Conservation (phyloP, 2,797 vertebrate genomes). For the Poecilia wingei region DNA sequence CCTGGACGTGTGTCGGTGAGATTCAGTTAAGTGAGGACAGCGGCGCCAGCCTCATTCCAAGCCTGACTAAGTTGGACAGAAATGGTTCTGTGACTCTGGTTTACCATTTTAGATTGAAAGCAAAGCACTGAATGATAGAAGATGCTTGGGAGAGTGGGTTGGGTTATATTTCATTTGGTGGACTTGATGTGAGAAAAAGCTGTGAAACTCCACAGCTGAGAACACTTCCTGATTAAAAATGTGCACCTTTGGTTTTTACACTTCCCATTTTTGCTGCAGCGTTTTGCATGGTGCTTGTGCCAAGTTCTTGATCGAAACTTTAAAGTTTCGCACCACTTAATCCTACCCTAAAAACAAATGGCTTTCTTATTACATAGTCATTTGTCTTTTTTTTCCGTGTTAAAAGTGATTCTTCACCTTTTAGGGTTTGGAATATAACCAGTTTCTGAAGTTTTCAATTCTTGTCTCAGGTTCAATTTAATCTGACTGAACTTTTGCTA, state of each 20-base stretch:
- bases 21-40: conserved; percentile 55
- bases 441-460: not conserved
- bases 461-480: not conserved
- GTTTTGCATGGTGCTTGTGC: not conserved
- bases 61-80: conserved; percentile 35
- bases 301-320: not conserved
- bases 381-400: not conserved
- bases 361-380: too few species aligned
- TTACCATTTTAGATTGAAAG: conserved; percentile 41
- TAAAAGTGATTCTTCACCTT: not conserved
- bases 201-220: conserved; percentile 20
- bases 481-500: not conserved
- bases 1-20: conserved; percentile 62
- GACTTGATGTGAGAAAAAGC: not conserved
- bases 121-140: conserved; percentile 23
- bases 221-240: conserved; percentile 25
- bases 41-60: conserved; percentile 39
- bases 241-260: not conserved
- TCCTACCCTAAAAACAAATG: not conserved
- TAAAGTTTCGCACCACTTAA: not conserved
- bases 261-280: not conserved
- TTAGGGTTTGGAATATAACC: not conserved
- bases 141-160: not conserved
- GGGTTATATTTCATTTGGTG: conserved; percentile 13
- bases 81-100: conserved; percentile 46